phyloP scores from a whole-genome alignment of 2,113 vertebrate genomes.

The Agelaius phoeniceus region DNA sequence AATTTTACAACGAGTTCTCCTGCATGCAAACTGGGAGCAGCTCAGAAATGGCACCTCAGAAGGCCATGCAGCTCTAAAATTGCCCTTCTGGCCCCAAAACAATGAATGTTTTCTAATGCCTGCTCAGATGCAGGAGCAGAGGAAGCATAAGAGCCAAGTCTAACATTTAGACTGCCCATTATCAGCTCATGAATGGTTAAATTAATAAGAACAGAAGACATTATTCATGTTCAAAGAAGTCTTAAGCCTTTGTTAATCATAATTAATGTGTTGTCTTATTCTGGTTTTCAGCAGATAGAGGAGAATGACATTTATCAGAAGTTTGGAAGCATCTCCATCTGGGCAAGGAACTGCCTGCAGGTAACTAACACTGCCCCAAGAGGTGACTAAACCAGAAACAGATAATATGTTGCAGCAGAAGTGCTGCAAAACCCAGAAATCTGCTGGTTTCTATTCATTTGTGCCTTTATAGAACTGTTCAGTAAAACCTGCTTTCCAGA shows the following conservation, averaged over 20 bases:
- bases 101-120: not conserved
- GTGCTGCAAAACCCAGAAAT: not conserved
- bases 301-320: not conserved
- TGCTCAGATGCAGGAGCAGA: fast-evolving
- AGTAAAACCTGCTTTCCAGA: not conserved
- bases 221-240: not conserved
- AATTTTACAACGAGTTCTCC: not conserved
- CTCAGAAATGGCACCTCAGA: not conserved
- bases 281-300: not conserved
- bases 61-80: fast-evolving
- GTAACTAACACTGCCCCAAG: not conserved
- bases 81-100: not conserved
- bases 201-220: not conserved
- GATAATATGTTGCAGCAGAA: not conserved
- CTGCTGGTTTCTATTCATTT: not conserved
- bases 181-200: not conserved
- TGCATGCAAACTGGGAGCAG: not conserved
- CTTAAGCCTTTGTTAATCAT: not conserved
- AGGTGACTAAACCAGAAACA: not conserved
- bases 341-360: not conserved
- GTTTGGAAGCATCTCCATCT: not conserved
- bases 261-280: not conserved
- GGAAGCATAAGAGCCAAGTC: not conserved
- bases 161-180: not conserved
- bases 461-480: not conserved